Evolutionary conservation across 1,140 invertebrate species (phyloP), one percentile per base, ranked within the genome.

Genomic region (Pogonomyrmex californicus): DNA sequence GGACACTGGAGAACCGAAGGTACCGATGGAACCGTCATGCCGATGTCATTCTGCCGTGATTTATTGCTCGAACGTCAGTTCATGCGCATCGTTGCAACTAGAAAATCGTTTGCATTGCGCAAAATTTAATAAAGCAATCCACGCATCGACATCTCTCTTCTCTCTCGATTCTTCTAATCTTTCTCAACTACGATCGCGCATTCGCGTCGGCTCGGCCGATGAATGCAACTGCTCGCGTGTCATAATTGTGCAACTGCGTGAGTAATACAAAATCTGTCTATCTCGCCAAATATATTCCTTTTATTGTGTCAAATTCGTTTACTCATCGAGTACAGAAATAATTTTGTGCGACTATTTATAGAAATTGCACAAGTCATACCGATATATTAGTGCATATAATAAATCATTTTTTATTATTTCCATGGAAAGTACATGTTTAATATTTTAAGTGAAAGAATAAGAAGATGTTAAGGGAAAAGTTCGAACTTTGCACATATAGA

Each of bases 51-150:
- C 90, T 87, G 83, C 82, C 71, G 76, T 92, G 92, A 92, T 92
- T 92, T 91, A 92, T 92, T 68, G 79, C 79, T 65, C 12, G 75
- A 10, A 33, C 56, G 49, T 65, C 36, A 51, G 49, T 60, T 70
- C 83, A 86, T 70, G 58, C n/a, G 65, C 60, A 38, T 73, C 77
- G 85, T 78, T 38, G 73, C 33, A 51, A 78, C 47, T 90, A 78
- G 89, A 92, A 92, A 91, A 92, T 92, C 87, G 76, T 91, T 88
- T 86, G 87, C 68, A 85, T 93, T 93, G 91, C 92, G 91, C 78
- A 93, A 93, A 91, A 91, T 93, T 93, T 91, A 92, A 92, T 92
- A 92, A 92, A 93, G 90, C 91, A 89, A 92, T 92, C 91, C 88
- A 88, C 90, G 86, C 91, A 88, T 91, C 88, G 90, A 87, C 87